Evolutionary conservation across 92 coral and sea anemone species (phyloP).

Genomic region (Palythoa grandiflora): DNA sequence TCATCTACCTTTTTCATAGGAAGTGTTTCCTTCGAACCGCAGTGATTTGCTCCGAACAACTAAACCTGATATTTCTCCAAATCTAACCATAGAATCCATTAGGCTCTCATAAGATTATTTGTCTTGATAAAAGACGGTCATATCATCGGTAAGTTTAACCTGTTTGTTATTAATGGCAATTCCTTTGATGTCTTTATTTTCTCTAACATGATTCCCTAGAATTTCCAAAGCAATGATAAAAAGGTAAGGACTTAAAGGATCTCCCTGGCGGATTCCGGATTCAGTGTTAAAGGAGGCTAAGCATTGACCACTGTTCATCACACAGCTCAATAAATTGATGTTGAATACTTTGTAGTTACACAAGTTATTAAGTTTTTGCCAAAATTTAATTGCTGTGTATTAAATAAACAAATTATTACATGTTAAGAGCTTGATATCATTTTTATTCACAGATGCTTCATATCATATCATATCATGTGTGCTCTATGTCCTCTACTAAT

Average conservation of each 20-base stretch:
- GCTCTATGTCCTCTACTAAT: too few relatives aligned
- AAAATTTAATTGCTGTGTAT: neutral
- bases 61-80: neutral
- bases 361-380: neutral
- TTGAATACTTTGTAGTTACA: neutral
- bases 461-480: too few relatives aligned
- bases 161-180: neutral
- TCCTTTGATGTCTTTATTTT: conserved; percentile 41
- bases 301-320: neutral
- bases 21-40: neutral
- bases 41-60: neutral
- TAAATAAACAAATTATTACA: too few relatives aligned
- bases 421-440: too few relatives aligned
- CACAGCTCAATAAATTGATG: neutral
- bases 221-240: conserved; percentile 39
- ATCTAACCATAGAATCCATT: neutral
- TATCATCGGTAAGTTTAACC: neutral
- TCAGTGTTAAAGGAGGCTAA: neutral
- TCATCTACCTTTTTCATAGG: neutral
- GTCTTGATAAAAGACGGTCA: too few relatives aligned
- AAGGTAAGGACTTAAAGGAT: conserved; percentile 33
- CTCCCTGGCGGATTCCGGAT: conserved; percentile 37
- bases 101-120: too few relatives aligned
- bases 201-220: conserved; percentile 29
- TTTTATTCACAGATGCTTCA: too few relatives aligned